Evolutionary conservation across 2,797 vertebrate genomes (phyloP).

Genomic region (Pseudochromis fuscus): DNA sequence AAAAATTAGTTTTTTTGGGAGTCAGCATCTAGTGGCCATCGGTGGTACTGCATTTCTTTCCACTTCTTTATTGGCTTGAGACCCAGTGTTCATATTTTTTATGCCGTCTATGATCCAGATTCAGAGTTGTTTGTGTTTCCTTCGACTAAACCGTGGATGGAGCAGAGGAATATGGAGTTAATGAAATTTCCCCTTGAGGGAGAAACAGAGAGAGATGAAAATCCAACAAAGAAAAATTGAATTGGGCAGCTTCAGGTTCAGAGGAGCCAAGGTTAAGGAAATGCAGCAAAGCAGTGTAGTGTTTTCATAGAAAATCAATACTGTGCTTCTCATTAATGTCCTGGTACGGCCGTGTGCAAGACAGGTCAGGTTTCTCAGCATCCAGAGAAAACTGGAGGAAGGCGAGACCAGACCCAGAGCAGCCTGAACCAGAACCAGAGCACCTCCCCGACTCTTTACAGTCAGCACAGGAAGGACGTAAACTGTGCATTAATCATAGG

Average conservation of each 20-base stretch:
- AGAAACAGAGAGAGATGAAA: slow-evolving; percentile 53
- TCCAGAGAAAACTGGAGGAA: slow-evolving; percentile 31
- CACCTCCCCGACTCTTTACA: not conserved
- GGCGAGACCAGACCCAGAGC: slow-evolving; percentile 33
- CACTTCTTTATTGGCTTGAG: no score
- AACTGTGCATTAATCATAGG: slow-evolving; percentile 10
- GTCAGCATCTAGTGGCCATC: no score
- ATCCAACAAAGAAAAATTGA: slow-evolving; percentile 66
- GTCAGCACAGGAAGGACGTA: slow-evolving; percentile 6
- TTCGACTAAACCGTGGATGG: slow-evolving; percentile 18
- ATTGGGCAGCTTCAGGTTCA: slow-evolving; percentile 70
- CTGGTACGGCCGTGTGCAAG: slow-evolving; percentile 55
- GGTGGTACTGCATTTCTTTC: no score
- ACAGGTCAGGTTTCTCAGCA: slow-evolving; percentile 58
- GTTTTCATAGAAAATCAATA: slow-evolving; percentile 83
- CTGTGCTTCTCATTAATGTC: slow-evolving; percentile 75
- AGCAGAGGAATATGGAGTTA: slow-evolving; percentile 61
- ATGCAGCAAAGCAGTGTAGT: slow-evolving; percentile 74
- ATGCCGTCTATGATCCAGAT: no score
- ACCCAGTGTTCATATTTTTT: no score
- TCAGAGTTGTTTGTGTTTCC: no score
- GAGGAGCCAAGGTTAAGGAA: slow-evolving; percentile 78
- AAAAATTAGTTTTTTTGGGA: no score
- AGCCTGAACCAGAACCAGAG: slow-evolving; percentile 5
- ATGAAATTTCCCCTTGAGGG: slow-evolving; percentile 71